A percentile compares a stretch with the other conserved stretches of the same genome.
Conservation (phyloP, 2,797 vertebrate species). For the Gobionotothen gibberifrons region DNA sequence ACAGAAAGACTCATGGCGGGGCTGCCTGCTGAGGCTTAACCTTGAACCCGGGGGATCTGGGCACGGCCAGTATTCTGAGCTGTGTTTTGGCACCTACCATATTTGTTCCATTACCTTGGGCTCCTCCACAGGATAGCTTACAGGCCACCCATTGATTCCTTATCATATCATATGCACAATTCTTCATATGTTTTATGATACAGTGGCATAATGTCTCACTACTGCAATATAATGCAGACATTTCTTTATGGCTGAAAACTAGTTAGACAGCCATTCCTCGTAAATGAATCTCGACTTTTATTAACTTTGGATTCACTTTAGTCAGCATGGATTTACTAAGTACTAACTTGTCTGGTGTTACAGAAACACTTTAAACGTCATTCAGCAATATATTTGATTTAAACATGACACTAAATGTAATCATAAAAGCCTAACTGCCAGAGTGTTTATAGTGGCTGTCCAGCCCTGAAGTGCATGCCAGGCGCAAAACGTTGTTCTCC, state of each 20-base stretch:
- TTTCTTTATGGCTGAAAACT: not conserved
- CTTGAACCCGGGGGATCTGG: slow-evolving; percentile 32
- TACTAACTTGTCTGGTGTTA: not conserved
- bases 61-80: slow-evolving; percentile 6
- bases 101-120: slow-evolving; percentile 48
- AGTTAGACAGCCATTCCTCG: not conserved
- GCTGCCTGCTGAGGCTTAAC: slow-evolving; percentile 51
- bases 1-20: slow-evolving; percentile 34
- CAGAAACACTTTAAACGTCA: not conserved
- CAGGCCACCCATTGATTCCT: slow-evolving; percentile 26
- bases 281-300: not conserved
- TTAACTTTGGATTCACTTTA: not conserved
- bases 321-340: not conserved
- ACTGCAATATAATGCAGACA: not conserved
- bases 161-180: slow-evolving; percentile 11
- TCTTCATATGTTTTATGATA: slow-evolving; percentile 15
- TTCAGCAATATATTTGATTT: slow-evolving; percentile 3
- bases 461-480: not conserved
- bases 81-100: slow-evolving; percentile 26
- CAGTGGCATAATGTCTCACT: not conserved
- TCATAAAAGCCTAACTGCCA: not conserved
- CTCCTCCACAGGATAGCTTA: slow-evolving; percentile 21
- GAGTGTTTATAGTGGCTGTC: not conserved
- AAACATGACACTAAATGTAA: not conserved
- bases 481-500: not conserved